A percentile compares a stretch with the other conserved stretches of the same genome.
These are phyloP conservation scores for Asobara japonica DNA, from an alignment of 1,140 invertebrate species.

Conservation along the genomic window DNA sequence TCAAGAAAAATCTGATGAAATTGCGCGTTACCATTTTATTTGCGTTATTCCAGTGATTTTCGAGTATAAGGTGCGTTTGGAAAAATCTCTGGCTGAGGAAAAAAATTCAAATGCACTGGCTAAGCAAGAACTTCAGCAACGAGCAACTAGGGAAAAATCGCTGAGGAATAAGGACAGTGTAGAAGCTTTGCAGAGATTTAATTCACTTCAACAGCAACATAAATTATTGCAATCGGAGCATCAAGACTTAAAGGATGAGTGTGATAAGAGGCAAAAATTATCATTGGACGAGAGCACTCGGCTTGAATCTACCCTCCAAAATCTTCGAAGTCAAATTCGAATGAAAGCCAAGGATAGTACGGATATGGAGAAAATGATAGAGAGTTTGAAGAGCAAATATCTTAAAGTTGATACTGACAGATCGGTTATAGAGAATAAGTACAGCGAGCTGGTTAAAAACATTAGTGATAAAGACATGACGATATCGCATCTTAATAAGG, in stretches of 20 bases:
- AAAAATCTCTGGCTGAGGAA: conserved; percentile 67
- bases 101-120: conserved; percentile 63
- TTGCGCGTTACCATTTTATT: background rate
- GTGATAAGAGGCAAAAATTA: conserved; percentile 52
- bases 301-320: conserved; percentile 45
- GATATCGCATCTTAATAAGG: conserved; percentile 53
- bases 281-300: conserved; percentile 47
- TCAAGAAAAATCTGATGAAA: background rate
- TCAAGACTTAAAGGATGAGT: conserved; percentile 57
- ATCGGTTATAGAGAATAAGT: conserved; percentile 49
- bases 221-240: conserved; percentile 62
- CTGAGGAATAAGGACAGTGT: conserved; percentile 63
- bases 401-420: conserved; percentile 51
- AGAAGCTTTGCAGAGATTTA: conserved; percentile 64
- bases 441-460: conserved; percentile 48
- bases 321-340: conserved; percentile 47
- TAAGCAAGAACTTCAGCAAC: conserved; percentile 64
- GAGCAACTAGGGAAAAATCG: conserved; percentile 62
- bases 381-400: conserved; percentile 59
- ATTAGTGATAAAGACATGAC: conserved; percentile 43
- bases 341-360: conserved; percentile 40
- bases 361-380: conserved; percentile 54
- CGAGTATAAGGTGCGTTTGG: conserved; percentile 66
- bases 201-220: conserved; percentile 63
- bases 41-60: conserved; percentile 63